A percentile compares a stretch with the other conserved stretches of the same genome.
Conservation (phyloP, 2,113 vertebrate species). For the Eclectus roratus region DNA sequence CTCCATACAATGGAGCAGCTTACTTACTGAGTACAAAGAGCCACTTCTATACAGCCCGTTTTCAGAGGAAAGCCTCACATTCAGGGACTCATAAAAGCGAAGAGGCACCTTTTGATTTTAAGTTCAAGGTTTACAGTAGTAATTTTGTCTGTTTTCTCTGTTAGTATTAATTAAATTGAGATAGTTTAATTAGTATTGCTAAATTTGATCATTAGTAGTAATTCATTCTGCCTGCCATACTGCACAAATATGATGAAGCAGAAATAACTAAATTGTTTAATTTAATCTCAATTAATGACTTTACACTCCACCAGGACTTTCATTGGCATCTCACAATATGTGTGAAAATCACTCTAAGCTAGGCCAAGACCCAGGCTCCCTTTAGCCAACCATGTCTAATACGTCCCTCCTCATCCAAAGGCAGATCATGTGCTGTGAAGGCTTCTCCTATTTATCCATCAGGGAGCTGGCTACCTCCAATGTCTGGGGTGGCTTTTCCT, state of each 20-base stretch:
- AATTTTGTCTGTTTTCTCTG: constrained; percentile 74
- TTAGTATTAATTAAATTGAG: constrained; percentile 73
- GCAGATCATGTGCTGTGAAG: not conserved
- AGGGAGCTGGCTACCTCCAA: not conserved
- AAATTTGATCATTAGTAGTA: constrained; percentile 74
- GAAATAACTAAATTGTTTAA: constrained; percentile 59
- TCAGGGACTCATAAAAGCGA: constrained; percentile 14
- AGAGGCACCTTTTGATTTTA: constrained; percentile 69
- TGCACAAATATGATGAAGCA: constrained; percentile 72
- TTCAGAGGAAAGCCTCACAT: constrained; percentile 19
- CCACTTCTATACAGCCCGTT: constrained; percentile 15
- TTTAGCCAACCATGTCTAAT: constrained; percentile 49
- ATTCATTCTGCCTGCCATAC: constrained; percentile 71
- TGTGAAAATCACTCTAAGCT: constrained; percentile 30
- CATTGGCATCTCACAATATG: constrained; percentile 36
- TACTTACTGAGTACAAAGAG: constrained; percentile 17
- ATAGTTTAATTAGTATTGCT: constrained; percentile 73
- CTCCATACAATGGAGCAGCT: not conserved
- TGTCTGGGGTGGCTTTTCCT: not conserved
- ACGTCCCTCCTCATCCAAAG: not conserved
- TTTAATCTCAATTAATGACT: constrained; percentile 57
- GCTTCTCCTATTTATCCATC: not conserved
- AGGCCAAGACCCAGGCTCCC: constrained; percentile 20
- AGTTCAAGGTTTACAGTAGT: constrained; percentile 75
- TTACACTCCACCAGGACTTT: constrained; percentile 38